Evolutionary conservation across 2,797 vertebrate genomes (phyloP).

Genomic region (Craterocephalus amniculus): DNA sequence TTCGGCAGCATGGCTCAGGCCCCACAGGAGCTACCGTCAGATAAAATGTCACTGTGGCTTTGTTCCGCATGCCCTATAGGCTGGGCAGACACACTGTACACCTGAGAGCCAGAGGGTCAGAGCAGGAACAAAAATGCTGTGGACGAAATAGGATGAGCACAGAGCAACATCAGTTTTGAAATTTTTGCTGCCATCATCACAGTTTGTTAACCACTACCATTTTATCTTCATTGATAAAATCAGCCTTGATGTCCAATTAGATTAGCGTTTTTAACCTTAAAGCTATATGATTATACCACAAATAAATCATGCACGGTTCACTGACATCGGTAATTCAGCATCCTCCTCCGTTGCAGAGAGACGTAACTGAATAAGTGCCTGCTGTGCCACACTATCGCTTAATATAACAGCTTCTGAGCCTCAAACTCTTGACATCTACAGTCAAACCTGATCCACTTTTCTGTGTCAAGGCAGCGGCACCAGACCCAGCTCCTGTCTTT

Average conservation of each 20-base stretch:
- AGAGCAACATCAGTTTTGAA: conserved; percentile 22
- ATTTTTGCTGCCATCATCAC: conserved; percentile 8
- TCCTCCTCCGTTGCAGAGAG: conserved; percentile 11
- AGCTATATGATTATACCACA: conserved; percentile 54
- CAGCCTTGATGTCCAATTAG: conserved; percentile 53
- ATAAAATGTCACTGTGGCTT: conserved; percentile 83
- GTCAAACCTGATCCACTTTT: conserved; percentile 51
- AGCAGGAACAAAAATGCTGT: conserved; percentile 11
- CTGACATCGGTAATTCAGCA: conserved; percentile 41
- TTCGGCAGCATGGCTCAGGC: conserved; percentile 70
- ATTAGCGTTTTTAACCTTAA: conserved; percentile 54
- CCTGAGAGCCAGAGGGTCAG: conserved; percentile 64
- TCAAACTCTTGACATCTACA: conserved; percentile 55
- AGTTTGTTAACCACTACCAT: conserved; percentile 35
- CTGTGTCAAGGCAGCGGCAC: conserved; percentile 42
- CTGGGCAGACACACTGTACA: conserved; percentile 66
- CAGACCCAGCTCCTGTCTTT: conserved; percentile 54
- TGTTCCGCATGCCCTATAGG: conserved; percentile 77
- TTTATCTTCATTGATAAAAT: conserved; percentile 61
- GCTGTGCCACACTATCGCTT: conserved; percentile 27
- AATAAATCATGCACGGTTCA: conserved; percentile 57
- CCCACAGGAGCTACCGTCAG: conserved; percentile 79
- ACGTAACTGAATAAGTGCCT: conserved; percentile 42
- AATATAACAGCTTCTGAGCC: conserved; percentile 52
- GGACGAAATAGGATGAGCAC: conserved; percentile 19